Conservation (phyloP, 2,888 invertebrate species). For the Mythimna vitellina region DNA sequence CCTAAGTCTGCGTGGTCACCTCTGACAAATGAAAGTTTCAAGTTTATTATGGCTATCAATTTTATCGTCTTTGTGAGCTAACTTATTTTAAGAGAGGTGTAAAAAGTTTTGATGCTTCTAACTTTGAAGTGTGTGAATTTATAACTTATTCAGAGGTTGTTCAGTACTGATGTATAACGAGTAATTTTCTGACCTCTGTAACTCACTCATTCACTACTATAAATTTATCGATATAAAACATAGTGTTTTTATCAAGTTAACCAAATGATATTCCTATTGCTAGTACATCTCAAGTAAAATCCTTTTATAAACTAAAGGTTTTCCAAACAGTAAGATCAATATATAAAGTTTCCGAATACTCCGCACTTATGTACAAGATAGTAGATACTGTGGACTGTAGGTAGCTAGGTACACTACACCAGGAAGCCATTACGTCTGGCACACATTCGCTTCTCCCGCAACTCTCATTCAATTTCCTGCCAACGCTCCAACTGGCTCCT, state of each 20-base stretch:
- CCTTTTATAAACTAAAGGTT: slow-evolving; percentile 1
- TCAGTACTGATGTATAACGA: slow-evolving; percentile 21
- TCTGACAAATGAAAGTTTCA: slow-evolving; percentile 58
- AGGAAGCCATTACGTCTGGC: slow-evolving; percentile 83
- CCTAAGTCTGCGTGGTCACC: slow-evolving; percentile 59
- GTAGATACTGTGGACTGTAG: slow-evolving; percentile 23
- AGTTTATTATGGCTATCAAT: slow-evolving; percentile 58
- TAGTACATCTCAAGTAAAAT: not conserved
- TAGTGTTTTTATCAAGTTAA: not conserved
- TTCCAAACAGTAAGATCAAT: slow-evolving; percentile 12
- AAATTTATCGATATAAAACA: not conserved
- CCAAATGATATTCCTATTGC: not conserved
- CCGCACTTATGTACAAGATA: slow-evolving; percentile 15
- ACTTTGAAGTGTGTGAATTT: slow-evolving; percentile 25
- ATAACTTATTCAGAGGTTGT: slow-evolving; percentile 11
- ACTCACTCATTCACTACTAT: too few species aligned
- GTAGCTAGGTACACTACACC: slow-evolving; percentile 57
- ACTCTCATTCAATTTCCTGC: slow-evolving; percentile 87
- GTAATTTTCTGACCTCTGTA: not conserved
- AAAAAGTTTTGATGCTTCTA: slow-evolving; percentile 16
- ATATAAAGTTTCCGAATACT: slow-evolving; percentile 28
- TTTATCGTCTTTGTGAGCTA: slow-evolving; percentile 61
- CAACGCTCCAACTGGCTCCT: slow-evolving; percentile 62
- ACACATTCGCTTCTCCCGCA: slow-evolving; percentile 80
- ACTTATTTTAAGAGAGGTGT: slow-evolving; percentile 29